Conservation (phyloP, 2,797 vertebrate species). For the Amblyraja radiata region DNA sequence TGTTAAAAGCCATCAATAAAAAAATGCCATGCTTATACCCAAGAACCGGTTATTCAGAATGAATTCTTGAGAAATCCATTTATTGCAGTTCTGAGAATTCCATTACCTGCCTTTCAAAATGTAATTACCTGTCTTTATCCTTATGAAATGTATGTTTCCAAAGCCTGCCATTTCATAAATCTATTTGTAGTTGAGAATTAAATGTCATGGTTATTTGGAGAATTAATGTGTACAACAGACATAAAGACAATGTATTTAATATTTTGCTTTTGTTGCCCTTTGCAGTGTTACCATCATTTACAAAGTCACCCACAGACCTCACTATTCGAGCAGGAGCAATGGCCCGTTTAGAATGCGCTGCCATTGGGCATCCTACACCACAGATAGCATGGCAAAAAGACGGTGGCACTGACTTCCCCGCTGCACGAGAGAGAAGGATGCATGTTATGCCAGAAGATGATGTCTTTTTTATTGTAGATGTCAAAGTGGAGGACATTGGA, state of each 20-base stretch:
- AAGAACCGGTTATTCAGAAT: too few species aligned
- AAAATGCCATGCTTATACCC: too few species aligned
- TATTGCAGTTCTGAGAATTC: too few species aligned
- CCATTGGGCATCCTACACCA: constrained; percentile 78
- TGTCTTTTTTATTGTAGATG: constrained; percentile 92
- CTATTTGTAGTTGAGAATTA: background rate
- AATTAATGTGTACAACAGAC: background rate
- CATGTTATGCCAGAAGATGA: constrained; percentile 97
- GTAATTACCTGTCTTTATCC: background rate
- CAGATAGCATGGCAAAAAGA: constrained; percentile 98
- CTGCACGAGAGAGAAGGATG: constrained; percentile 88
- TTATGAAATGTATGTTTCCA: background rate
- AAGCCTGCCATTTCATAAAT: background rate
- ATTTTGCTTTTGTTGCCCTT: constrained; percentile 39
- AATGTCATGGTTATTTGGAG: background rate
- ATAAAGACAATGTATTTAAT: background rate
- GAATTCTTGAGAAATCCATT: too few species aligned
- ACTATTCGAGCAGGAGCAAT: constrained; percentile 81
- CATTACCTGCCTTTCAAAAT: background rate
- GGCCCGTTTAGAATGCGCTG: constrained; percentile 86
- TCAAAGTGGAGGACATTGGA: constrained; percentile 84
- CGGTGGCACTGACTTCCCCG: constrained; percentile 91
- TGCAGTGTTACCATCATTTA: constrained; percentile 89
- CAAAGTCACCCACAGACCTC: constrained; percentile 89
- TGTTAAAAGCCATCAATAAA: too few species aligned